Conservation (phyloP, 2,113 vertebrate genomes). For the Ptyas mucosa region DNA sequence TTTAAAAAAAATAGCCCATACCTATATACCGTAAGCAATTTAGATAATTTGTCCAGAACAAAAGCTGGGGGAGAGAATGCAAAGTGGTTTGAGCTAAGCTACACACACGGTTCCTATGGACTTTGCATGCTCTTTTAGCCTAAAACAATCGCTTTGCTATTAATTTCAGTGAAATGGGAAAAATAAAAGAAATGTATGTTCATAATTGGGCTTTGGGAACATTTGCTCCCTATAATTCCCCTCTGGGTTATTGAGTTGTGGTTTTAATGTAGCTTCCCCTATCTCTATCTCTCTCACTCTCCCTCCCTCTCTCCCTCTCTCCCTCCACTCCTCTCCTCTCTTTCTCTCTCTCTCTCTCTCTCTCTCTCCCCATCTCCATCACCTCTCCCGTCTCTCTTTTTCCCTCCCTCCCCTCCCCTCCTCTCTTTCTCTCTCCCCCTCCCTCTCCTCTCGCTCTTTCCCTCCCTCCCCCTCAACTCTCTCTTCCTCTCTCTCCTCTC, state of each 20-base stretch:
- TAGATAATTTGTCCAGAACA: neutral
- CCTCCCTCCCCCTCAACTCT: too few species aligned
- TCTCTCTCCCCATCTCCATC: too few species aligned
- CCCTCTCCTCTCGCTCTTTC: fast-evolving
- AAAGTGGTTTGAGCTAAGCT: neutral
- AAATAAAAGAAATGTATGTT: neutral
- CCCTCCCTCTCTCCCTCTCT: too few species aligned
- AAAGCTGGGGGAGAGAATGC: neutral
- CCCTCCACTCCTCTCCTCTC: too few species aligned
- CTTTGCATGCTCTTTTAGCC: neutral
- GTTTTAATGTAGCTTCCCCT: neutral
- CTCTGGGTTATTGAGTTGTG: neutral
- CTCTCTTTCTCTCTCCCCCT: fast-evolving
- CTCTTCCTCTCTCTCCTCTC: too few species aligned
- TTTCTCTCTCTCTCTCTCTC: too few species aligned
- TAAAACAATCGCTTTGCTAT: neutral
- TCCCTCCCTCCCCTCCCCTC: fast-evolving
- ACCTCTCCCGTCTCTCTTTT: too few species aligned
- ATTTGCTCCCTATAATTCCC: neutral
- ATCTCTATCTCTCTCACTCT: neutral
- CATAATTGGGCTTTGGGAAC: neutral
- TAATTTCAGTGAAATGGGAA: neutral
- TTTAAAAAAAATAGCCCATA: neutral
- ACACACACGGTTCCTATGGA: neutral
- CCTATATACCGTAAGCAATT: neutral